Conservation (phyloP, 2,113 vertebrate genomes). For the Aptenodytes forsteri region DNA sequence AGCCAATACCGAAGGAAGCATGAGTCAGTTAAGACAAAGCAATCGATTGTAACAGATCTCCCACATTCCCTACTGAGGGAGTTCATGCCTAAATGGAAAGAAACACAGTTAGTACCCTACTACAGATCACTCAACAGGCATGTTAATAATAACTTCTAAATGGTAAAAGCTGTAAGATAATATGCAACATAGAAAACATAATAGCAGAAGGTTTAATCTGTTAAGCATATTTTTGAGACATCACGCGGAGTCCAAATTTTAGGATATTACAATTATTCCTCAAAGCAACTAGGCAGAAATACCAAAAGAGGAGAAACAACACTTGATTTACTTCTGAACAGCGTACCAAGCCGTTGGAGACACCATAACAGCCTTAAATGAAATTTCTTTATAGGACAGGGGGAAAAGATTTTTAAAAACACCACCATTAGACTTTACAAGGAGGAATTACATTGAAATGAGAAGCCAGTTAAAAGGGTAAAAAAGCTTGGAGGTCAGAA, state of each 20-base stretch:
- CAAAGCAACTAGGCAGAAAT: not conserved
- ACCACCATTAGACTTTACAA: not conserved
- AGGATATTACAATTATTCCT: not conserved
- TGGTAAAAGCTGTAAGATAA: not conserved
- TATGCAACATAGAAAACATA: not conserved
- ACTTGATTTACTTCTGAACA: not conserved
- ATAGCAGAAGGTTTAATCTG: not conserved
- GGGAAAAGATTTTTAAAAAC: not conserved
- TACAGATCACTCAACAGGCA: not conserved
- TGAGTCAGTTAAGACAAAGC: not conserved
- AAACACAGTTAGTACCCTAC: not conserved
- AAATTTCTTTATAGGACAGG: not conserved
- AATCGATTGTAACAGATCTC: too few species aligned
- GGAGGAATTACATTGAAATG: not conserved
- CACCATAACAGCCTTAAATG: fast-evolving
- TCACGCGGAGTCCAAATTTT: not conserved
- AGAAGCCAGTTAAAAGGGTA: not conserved
- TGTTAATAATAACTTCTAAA: not conserved
- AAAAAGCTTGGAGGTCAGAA: not conserved
- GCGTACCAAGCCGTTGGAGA: not conserved
- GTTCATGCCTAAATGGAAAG: not conserved
- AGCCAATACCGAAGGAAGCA: fast-evolving
- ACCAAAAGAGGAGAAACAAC: not conserved
- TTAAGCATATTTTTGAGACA: not conserved
- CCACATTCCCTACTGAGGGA: fast-evolving